Evolutionary conservation across 2,113 vertebrate genomes (phyloP).

Genomic region (Struthio camelus): DNA sequence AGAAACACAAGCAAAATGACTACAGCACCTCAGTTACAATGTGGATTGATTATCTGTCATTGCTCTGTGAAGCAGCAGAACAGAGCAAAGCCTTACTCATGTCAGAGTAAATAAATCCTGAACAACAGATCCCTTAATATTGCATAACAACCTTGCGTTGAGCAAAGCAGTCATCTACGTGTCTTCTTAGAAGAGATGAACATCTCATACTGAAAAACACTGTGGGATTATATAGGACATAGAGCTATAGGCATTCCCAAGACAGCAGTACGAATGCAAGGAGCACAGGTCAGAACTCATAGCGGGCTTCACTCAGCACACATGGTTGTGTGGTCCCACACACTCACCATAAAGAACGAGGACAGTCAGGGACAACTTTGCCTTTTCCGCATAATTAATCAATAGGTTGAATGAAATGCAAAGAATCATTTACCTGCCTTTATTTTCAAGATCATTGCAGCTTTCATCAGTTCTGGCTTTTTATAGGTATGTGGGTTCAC

Average conservation of each 20-base stretch:
- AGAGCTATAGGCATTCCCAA: neutral
- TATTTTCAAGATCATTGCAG: neutral
- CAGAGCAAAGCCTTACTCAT: neutral
- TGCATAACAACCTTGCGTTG: neutral
- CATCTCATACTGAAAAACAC: neutral
- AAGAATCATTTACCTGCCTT: neutral
- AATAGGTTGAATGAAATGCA: neutral
- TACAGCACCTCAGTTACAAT: neutral
- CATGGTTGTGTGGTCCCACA: neutral
- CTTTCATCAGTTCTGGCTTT: neutral
- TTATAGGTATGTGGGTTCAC: neutral
- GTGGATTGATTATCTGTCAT: neutral
- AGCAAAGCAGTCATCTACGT: neutral
- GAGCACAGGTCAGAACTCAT: neutral
- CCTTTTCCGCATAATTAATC: neutral
- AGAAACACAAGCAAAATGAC: neutral
- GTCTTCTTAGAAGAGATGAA: neutral
- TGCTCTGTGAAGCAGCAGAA: neutral
- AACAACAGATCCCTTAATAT: neutral
- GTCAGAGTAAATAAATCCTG: neutral
- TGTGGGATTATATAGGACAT: neutral
- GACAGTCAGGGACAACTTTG: neutral
- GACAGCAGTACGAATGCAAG: neutral
- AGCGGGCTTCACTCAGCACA: neutral
- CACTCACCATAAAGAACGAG: neutral